Evolutionary conservation across 2,113 vertebrate genomes (phyloP), one percentile per base, ranked within the genome.

Genomic region (Brachionichthys hirsutus): DNA sequence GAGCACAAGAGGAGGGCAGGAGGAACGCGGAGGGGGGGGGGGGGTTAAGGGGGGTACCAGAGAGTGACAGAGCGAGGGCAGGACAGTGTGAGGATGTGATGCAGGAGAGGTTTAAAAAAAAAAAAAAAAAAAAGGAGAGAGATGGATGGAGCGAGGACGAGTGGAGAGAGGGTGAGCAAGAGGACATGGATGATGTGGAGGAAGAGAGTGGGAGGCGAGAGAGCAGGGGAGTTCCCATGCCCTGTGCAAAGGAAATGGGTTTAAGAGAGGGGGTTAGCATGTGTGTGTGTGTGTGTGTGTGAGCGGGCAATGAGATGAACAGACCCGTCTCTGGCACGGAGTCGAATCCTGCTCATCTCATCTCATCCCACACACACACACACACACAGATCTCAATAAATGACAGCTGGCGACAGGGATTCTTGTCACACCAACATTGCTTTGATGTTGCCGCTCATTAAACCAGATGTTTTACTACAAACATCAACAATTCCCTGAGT

Each of bases 161-260:
- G 74, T 83, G 65, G 73, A 77, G 69, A 6, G 70, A 81, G 84
- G 84, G 84, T 65, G 75, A 86, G 71, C 54, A 34, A 85, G 53
- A 80, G 80, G 85, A 87, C 86, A 87, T 57, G 64, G 82, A 82
- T 84, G 83, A 81, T 82, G 82, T 83, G 81, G 73, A 77, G 80
- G 73, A 85, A 80, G 71, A 85, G 77, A 84, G 80, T 73, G 80
- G 82, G 83, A 73, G 79, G 85, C 80, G 77, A 78, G 72, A 74
- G 79, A 86, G 72, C 73, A 85, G 84, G 84, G 85, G 87, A 89
- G 88, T 91, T 92, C 89, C 87, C 89, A 91, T 92, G 91, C 90
- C 88, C 90, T 83, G 85, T 82, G 71, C 76, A 85, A 85, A 91
- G 90, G 89, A 92, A 91, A 88, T 90, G 87, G 85, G 76, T 70